A percentile compares a stretch with the other conserved stretches of the same genome.
phyloP scores from a whole-genome alignment of 2,797 vertebrate species.

The Jordanella pulchra region DNA sequence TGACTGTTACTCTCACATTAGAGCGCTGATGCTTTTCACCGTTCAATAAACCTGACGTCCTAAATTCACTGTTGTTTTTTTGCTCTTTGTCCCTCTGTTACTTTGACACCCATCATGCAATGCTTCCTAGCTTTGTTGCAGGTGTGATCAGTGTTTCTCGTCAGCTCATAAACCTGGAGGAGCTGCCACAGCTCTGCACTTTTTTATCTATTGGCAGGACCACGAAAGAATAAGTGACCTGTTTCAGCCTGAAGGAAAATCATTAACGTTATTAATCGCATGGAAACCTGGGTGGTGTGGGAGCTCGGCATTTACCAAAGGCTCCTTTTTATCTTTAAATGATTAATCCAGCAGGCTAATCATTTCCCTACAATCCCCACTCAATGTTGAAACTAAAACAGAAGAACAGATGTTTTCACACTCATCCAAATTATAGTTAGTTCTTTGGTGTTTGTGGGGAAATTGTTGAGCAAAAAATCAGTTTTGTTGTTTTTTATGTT shows the following conservation, averaged over 20 bases:
- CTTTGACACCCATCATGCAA: neutral
- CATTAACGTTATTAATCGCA: slow-evolving; percentile 64
- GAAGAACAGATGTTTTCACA: neutral
- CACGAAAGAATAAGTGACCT: slow-evolving; percentile 42
- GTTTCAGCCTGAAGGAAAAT: slow-evolving; percentile 48
- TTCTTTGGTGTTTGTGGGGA: neutral
- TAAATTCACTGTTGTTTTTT: slow-evolving; percentile 1
- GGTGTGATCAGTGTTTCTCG: slow-evolving; percentile 2
- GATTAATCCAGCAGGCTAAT: slow-evolving; percentile 57
- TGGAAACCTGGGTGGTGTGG: slow-evolving; percentile 36
- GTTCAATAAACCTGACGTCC: slow-evolving; percentile 45
- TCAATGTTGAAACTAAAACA: slow-evolving; percentile 23
- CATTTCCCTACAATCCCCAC: slow-evolving; percentile 33
- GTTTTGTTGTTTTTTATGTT: neutral
- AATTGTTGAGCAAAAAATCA: neutral
- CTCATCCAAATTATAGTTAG: neutral
- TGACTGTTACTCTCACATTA: slow-evolving; percentile 39
- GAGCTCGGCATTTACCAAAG: slow-evolving; percentile 38
- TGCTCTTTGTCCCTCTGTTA: neutral
- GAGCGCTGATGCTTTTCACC: slow-evolving; percentile 7
- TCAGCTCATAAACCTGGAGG: slow-evolving; percentile 12
- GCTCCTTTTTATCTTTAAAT: slow-evolving; percentile 55
- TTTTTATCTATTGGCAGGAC: slow-evolving; percentile 7
- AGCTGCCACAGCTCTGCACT: neutral
- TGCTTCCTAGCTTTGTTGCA: slow-evolving; percentile 1